Base-by-base conservation (phyloP, 1,140 invertebrate genomes). In the Heliothis virescens region DNA sequence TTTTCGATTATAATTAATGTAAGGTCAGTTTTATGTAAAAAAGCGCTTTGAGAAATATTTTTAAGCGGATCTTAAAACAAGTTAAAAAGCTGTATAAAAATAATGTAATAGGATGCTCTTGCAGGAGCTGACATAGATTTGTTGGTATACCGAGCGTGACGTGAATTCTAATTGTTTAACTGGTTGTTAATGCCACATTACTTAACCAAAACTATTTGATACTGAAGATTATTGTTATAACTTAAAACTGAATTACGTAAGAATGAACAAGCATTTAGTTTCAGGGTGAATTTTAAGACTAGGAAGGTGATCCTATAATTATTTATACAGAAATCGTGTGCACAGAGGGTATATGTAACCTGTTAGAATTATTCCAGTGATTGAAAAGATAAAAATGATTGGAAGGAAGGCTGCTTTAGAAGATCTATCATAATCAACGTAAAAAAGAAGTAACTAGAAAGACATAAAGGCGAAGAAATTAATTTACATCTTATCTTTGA, bases 131-230 rank as follows among this genome's bases (percentile, higher is more conserved):
- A 71, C 21, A 26, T 52, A 71, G 67, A 53, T 71, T 52, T 15
- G 67, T 71, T 71, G 48, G 67, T 13, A 53, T 52, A n/a, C 21
- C 16, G 21, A 53, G 16, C 67, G 67, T 71, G 67, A 71, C 48
- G 48, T 53, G 67, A 71, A 71, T 71, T 71, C 29, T 71, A 71
- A 71, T 53, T 26, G 53, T 10, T n/a, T 0, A 67, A 18, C 41
- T 21, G 41, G n/a, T 10, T 13, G 41, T 67, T 67, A 18, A 48
- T 29, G 18, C 12, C 7, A 15, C 26, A 52, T 71, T 71, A 52
- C 60, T 41, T 63, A 29, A 63, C 26, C 10, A 15, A 41, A 15
- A 7, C 15, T 29, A 41, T 34, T 41, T 63, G 18, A 21, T 21
- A 21, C 21, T 62, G 59, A 29, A 60, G 9, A 26, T 60, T 21